Base-by-base conservation (phyloP, 2,888 invertebrate genomes). In the Quadriops clusia region DNA sequence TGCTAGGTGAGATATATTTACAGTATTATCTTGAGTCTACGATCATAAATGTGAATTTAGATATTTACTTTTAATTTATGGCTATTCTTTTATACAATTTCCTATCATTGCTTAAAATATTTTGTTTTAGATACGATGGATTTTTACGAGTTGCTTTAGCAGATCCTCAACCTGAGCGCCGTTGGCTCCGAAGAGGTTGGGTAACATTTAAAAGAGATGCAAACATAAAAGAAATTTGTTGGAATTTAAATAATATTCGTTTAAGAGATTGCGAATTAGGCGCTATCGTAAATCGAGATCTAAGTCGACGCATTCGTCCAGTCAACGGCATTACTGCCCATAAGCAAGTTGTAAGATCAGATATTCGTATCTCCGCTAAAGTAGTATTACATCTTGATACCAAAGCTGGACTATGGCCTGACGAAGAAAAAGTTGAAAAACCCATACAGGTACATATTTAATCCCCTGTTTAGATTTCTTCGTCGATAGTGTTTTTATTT, bases 161-260 rank as follows among this genome's bases (percentile, higher is more conserved):
- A 1, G 98, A 99, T 63, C 97, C 98, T 0, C 76, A 93, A 50
- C 87, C 93, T 0, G 98, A 98, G 54, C 72, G 95, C 12, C 76
- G 91, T 23, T 98, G 95, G 84, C 85, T 89, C 61, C 77, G 98
- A 8, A 76, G 97, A 27, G 98, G 95, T 21, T 98, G 97, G 97
- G 93, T 95, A 17, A 97, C 97, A 1, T 97, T 95, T 63, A 83
- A 87, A 42, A 72, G 94, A 11, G 85, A 90, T 51, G 94, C 97
- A 24, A 95, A 97, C 61, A 97, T 98, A 43, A 97, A 97, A 57
- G 97, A 98, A 56, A 97, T 98, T 43, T 98, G 97, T 62, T 98
- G 95, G 95, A 91, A 89, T 56, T 70, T 99, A 22, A 97, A 95
- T 57, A 94, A 90, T 46, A 87, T 93, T 38, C 72, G 95, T 76